Base-by-base conservation (phyloP, 2,797 vertebrate species). In the Sandelia bainsii region DNA sequence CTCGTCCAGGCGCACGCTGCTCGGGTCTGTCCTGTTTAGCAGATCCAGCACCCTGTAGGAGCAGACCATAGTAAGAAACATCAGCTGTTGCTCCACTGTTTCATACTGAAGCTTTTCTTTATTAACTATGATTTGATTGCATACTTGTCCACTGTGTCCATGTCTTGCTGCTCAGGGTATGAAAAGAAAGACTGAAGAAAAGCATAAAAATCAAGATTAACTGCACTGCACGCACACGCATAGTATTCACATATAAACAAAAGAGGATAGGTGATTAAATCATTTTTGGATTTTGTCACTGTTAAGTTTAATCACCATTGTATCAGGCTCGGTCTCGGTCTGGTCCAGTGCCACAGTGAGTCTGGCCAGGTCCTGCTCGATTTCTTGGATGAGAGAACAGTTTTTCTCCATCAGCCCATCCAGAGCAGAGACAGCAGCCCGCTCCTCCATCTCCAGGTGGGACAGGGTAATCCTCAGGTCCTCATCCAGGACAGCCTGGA, bases 361-460 rank as follows among this genome's bases (percentile, higher is more conserved):
- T 76, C 89, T 86, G 32, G 87, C 83, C 75, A 95, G 84, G 27
- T 94, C 90, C 79, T 90, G 92, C 59, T 95, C 94, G 42, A 95
- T 91, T 48, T 94, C 89, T 75, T 93, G 93, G n/a, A 93, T 90
- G 0, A 94, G 74, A n/a, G 81, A 80, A 39, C 90, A 92, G 89
- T 92, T 94, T 40, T 25, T 92, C 71, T 95, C 93, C 87, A 94
- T 92, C 32, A 92, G 83, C 27, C 89, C 87, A 20, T 94, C 92
- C 69, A 94, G 80, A 49, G 82, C 80, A 7, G 77, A 88, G 57
- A 92, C 80, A 4, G 91, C 90, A 14, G 94, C 95, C 16, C 86
- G 79, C 51, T 94, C 90, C 82, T 95, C 94, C 81, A 92, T 89
- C 66, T 95, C 94, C 78, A 95, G 82, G 64, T 94, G 93, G 32